phyloP scores from a whole-genome alignment of 2,797 vertebrate genomes.

The Coregonus suidteri region DNA sequence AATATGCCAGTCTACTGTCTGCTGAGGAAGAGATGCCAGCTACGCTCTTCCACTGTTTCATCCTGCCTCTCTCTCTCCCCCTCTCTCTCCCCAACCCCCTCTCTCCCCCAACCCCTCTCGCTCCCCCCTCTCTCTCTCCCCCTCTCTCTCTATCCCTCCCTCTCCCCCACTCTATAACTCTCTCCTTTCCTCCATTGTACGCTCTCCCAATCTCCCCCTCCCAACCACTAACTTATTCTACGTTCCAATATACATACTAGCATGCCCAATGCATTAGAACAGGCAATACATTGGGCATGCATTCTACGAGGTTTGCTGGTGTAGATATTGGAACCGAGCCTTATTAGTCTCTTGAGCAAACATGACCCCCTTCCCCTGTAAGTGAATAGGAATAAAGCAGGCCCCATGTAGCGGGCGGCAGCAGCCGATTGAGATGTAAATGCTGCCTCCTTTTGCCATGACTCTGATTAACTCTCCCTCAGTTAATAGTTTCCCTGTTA shows the following conservation, averaged over 20 bases:
- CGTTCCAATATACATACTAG: too few relatives aligned
- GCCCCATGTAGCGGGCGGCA: conserved; percentile 55
- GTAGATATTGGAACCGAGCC: not conserved
- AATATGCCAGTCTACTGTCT: not conserved
- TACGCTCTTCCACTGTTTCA: not conserved
- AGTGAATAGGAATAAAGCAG: conserved; percentile 57
- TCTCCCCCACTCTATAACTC: not conserved
- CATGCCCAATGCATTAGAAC: not conserved
- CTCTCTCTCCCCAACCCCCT: not conserved
- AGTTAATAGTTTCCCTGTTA: conserved; percentile 85
- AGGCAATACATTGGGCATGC: not conserved
- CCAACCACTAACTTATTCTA: not conserved
- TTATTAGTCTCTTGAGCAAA: not conserved
- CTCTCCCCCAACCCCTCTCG: not conserved
- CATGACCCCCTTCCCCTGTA: conserved; percentile 66
- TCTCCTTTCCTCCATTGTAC: too few relatives aligned
- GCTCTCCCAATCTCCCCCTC: not conserved
- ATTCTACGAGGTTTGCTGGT: not conserved
- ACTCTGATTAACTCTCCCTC: conserved; percentile 85
- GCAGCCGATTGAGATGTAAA: conserved; percentile 84
- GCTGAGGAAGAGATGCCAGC: too few relatives aligned
- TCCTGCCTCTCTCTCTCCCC: not conserved
- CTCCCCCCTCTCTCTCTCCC: not conserved
- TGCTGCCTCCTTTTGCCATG: conserved; percentile 76
- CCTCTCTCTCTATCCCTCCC: not conserved